These are phyloP conservation scores for Phaethon lepturus DNA, from an alignment of 2,113 vertebrate species.

Conservation along the genomic window DNA sequence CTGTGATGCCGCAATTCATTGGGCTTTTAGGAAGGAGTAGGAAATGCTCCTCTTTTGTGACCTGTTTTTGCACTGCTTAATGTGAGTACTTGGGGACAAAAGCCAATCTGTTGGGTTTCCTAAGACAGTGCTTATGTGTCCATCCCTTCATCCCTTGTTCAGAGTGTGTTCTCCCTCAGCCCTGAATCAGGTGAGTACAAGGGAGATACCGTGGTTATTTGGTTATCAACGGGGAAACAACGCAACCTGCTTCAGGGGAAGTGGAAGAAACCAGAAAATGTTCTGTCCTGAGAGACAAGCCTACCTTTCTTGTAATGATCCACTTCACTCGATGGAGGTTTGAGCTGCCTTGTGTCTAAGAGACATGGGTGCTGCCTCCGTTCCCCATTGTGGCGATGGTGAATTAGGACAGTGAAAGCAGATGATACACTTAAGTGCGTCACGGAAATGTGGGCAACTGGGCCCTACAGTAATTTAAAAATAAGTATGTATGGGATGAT, in stretches of 20 bases:
- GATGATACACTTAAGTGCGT: conserved; percentile 40
- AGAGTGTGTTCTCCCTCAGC: not conserved
- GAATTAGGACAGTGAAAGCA: conserved; percentile 11
- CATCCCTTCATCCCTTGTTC: not conserved
- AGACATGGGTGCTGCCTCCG: not conserved
- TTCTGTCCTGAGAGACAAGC: not conserved
- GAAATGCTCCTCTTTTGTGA: not conserved
- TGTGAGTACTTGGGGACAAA: not conserved
- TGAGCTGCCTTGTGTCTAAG: not conserved
- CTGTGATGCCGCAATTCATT: not conserved
- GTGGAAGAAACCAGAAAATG: not conserved
- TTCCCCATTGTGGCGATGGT: not conserved
- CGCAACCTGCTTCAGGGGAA: not conserved
- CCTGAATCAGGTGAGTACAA: not conserved
- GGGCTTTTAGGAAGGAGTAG: not conserved
- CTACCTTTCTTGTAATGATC: not conserved
- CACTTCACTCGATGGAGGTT: not conserved
- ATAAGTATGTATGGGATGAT: conserved; percentile 43
- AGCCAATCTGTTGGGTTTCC: not conserved
- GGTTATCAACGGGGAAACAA: not conserved
- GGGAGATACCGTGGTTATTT: fast-evolving
- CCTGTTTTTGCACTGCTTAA: not conserved
- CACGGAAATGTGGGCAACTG: conserved; percentile 51
- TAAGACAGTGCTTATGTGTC: not conserved
- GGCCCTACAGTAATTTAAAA: conserved; percentile 61